These are phyloP conservation scores for Amiota minor DNA, from an alignment of 2,888 invertebrate genomes.

Conservation along the genomic window DNA sequence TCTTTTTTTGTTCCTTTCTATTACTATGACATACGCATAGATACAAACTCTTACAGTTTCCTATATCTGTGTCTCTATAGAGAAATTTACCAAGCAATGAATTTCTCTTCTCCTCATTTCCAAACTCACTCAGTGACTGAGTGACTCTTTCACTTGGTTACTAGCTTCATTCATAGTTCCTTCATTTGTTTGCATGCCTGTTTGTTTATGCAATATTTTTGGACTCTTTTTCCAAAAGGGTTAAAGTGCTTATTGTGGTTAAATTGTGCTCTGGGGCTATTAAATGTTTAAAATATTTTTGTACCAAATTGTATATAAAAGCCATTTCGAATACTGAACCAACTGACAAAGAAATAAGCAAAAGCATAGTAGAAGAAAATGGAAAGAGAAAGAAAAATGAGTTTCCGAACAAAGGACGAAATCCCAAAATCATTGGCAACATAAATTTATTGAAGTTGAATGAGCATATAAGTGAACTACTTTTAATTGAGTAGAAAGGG, in stretches of 20 bases:
- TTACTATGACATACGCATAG: too few species aligned
- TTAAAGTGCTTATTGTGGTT: slow-evolving; percentile 16
- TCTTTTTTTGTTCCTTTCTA: not conserved
- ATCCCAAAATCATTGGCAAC: too few species aligned
- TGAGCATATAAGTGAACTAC: too few species aligned
- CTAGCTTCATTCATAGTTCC: not conserved
- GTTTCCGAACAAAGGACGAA: too few species aligned
- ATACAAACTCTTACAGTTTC: not conserved
- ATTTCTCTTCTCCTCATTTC: not conserved
- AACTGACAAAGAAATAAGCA: too few species aligned
- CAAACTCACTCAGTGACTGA: too few species aligned
- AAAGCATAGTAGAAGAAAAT: too few species aligned
- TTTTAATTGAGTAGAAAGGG: too few species aligned
- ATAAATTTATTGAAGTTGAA: too few species aligned
- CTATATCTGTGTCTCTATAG: slow-evolving; percentile 17
- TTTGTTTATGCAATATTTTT: not conserved
- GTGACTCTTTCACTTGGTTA: not conserved
- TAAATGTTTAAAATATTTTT: slow-evolving; percentile 20
- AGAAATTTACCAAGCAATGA: slow-evolving; percentile 28
- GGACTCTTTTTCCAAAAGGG: not conserved
- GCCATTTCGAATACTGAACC: not conserved
- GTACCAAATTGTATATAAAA: not conserved
- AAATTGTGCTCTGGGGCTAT: slow-evolving; percentile 20
- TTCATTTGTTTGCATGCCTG: not conserved
- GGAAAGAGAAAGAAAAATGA: too few species aligned